phyloP scores from a whole-genome alignment of 2,797 vertebrate genomes.

The Enteromius anoplus region DNA sequence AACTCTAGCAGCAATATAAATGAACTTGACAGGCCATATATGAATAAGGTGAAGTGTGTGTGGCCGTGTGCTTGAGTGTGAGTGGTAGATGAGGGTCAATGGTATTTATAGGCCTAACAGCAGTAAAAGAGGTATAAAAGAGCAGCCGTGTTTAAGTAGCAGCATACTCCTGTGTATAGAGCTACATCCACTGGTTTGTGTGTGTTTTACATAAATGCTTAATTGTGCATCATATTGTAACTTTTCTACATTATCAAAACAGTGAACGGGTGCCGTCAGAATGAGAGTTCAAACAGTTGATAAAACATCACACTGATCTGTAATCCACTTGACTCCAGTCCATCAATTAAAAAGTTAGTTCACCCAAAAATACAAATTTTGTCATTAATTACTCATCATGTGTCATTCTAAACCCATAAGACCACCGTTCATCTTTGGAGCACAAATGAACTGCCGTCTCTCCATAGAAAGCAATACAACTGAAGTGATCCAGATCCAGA shows the following conservation, averaged over 20 bases:
- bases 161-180: no score
- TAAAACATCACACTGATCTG: not conserved
- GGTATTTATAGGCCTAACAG: slow-evolving; percentile 43
- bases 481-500: no score
- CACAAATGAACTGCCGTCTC: no score
- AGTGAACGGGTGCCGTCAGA: not conserved
- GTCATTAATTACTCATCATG: no score
- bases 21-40: slow-evolving; percentile 14
- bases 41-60: slow-evolving; percentile 24
- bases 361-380: no score
- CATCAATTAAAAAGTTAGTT: no score
- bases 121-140: slow-evolving; percentile 21
- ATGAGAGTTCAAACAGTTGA: not conserved
- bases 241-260: not conserved
- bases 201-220: not conserved
- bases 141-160: slow-evolving; percentile 25
- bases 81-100: slow-evolving; percentile 22
- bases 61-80: slow-evolving; percentile 7
- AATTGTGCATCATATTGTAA: not conserved
- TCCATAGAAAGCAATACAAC: no score
- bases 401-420: no score
- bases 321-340: not conserved
- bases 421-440: no score
- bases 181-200: not conserved
- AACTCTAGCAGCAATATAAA: slow-evolving; percentile 42